These are phyloP conservation scores for Aromia moschata DNA, from an alignment of 2,888 invertebrate species.

Conservation along the genomic window DNA sequence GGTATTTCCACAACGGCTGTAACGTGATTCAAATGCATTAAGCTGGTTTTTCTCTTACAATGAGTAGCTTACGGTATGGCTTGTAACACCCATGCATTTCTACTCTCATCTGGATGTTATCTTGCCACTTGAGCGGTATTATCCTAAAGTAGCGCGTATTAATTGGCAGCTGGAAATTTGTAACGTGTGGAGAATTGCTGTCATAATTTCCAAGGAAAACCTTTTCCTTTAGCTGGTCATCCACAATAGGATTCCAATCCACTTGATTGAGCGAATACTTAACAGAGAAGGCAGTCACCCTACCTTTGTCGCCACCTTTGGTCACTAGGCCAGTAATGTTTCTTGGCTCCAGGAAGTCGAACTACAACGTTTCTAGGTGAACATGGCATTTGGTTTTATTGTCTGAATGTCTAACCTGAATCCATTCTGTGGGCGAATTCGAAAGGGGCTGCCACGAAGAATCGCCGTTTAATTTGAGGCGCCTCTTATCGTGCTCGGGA, in stretches of 20 bases:
- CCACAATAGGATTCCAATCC: constrained; percentile 76
- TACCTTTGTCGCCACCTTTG: constrained; percentile 75
- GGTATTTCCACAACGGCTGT: constrained; percentile 28
- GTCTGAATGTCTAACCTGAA: constrained; percentile 66
- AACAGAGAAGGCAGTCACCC: constrained; percentile 80
- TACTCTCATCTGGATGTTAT: constrained; percentile 76
- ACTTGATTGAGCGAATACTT: constrained; percentile 77
- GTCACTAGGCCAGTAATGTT: constrained; percentile 82
- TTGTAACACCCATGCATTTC: constrained; percentile 84
- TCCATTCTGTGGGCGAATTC: constrained; percentile 75
- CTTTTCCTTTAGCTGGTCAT: constrained; percentile 66
- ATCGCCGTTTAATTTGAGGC: constrained; percentile 64
- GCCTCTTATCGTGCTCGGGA: constrained; percentile 59
- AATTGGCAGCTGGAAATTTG: constrained; percentile 77
- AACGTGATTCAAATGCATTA: background rate
- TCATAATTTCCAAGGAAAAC: constrained; percentile 81
- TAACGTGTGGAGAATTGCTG: constrained; percentile 67
- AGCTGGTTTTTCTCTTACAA: background rate
- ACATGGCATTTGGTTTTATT: background rate
- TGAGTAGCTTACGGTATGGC: constrained; percentile 70
- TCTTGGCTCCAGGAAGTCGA: constrained; percentile 80
- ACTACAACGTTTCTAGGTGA: constrained; percentile 61
- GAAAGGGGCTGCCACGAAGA: constrained; percentile 74
- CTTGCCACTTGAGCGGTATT: constrained; percentile 77
- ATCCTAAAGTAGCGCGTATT: constrained; percentile 75